phyloP scores from a whole-genome alignment of 2,888 invertebrate genomes.

The Oscheius myriophilus region DNA sequence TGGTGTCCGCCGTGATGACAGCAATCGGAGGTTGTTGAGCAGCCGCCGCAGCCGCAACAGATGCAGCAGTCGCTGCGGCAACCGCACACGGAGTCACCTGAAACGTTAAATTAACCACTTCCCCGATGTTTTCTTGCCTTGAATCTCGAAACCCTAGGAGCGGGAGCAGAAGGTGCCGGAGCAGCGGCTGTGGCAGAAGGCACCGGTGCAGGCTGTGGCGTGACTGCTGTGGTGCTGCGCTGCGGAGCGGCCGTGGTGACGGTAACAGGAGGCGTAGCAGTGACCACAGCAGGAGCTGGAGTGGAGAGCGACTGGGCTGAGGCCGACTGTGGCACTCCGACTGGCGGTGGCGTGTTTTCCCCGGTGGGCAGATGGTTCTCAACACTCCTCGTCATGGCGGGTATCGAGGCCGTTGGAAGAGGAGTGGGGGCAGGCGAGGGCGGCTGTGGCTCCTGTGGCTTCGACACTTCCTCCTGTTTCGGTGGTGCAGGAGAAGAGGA shows the following conservation, averaged over 20 bases:
- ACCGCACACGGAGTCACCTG: slow-evolving; percentile 25
- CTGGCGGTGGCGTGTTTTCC: slow-evolving; percentile 2
- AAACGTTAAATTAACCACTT: neutral
- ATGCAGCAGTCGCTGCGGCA: slow-evolving; percentile 16
- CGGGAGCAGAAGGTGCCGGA: neutral
- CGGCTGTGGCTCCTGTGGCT: neutral
- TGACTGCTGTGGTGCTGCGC: neutral
- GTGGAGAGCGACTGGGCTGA: slow-evolving; percentile 24
- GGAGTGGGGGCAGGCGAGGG: neutral
- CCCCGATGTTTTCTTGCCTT: neutral
- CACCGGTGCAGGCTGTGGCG: neutral
- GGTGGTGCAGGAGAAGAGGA: neutral
- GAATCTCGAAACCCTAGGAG: neutral
- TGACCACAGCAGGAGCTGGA: slow-evolving; percentile 7
- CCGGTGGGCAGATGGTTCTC: slow-evolving; percentile 26
- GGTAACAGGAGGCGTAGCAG: slow-evolving; percentile 36
- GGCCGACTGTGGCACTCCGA: slow-evolving; percentile 6
- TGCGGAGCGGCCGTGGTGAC: slow-evolving; percentile 14
- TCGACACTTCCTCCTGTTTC: neutral
- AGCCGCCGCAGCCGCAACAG: no score
- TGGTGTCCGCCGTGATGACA: slow-evolving; percentile 27
- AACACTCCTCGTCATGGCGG: slow-evolving; percentile 30
- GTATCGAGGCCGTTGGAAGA: neutral
- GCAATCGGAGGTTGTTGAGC: slow-evolving; percentile 5
- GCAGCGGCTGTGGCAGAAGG: neutral